Conservation (phyloP, 2,888 invertebrate genomes). For the Eurois occulta region DNA sequence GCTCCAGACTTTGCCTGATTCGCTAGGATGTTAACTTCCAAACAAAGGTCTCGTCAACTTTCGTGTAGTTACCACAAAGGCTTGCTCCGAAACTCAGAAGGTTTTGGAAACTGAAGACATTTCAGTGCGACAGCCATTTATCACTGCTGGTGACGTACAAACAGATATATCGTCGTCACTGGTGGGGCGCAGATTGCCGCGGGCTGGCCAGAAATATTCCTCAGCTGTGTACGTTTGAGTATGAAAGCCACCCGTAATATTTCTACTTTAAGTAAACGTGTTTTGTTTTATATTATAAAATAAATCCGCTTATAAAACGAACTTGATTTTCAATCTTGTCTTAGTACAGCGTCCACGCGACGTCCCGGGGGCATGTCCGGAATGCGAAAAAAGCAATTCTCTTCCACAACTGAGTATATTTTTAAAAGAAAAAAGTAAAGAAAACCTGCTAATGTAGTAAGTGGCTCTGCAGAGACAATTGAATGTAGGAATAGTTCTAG, state of each 20-base stretch:
- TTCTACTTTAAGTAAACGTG: background rate
- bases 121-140: slow-evolving; percentile 53
- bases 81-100: slow-evolving; percentile 47
- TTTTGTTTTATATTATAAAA: slow-evolving; percentile 14
- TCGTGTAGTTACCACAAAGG: slow-evolving; percentile 54
- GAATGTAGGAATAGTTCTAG: slow-evolving; percentile 47
- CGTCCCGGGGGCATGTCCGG: slow-evolving; percentile 25
- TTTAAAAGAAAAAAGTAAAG: slow-evolving; percentile 23
- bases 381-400: slow-evolving; percentile 37
- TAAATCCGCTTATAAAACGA: slow-evolving; percentile 13
- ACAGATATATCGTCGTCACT: slow-evolving; percentile 49
- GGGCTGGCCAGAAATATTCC: slow-evolving; percentile 29
- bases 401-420: slow-evolving; percentile 20
- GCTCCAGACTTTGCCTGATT: slow-evolving; percentile 27
- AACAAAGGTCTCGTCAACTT: slow-evolving; percentile 57
- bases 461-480: slow-evolving; percentile 50
- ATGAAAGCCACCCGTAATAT: background rate
- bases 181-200: slow-evolving; percentile 39
- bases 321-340: slow-evolving; percentile 39
- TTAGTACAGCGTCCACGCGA: slow-evolving; percentile 8
- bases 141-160: slow-evolving; percentile 53
- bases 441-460: slow-evolving; percentile 43
- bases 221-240: slow-evolving; percentile 14
- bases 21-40: slow-evolving; percentile 31
- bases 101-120: slow-evolving; percentile 56